Base-by-base conservation (phyloP, 2,888 invertebrate genomes). In the Phortica magna region DNA sequence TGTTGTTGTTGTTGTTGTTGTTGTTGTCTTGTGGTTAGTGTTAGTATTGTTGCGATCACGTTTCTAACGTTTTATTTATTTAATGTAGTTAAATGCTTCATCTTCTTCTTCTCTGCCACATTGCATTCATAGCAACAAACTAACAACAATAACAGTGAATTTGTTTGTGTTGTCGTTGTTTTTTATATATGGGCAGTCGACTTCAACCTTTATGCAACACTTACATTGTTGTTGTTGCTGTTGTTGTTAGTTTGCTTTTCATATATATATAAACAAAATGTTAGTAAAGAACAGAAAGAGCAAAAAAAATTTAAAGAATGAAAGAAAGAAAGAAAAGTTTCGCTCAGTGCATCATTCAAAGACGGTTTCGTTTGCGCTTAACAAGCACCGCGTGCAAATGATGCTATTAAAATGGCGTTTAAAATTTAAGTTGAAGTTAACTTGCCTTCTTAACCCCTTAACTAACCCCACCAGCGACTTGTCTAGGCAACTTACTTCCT, bases 351-450 rank as follows among this genome's bases (percentile, higher is more conserved):
- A 17, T 31, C 17, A 42, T 68, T 42, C 17, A 41, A 12, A 22
- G 41, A 57, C 19, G 12, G 48, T 57, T 41, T 76, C 39, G 75
- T 39, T 71, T 75, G 73, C 31, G 70, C 76, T 68, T 86, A 88
- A 88, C 87, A 88, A 87, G 83, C 82, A 81, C 88, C 85, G 89
- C 88, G 90, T 90, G 89, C 90, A 89, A 90, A 90, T 89, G 89
- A 88, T 89, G 90, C 90, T 84, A 89, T 89, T 90, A 88, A 88
- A 89, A 85, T 88, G 89, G 86, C 89, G 86, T 90, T 89, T 89
- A 89, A 88, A 89, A 89, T 87, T 88, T 88, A 85, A 89, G 87
- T 82, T 87, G 80, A 85, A 84, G 80, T 83, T 81, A 77, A 76
- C 68, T 65, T 67, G 74, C 76, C 74, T 77, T 74, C 79, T 76